These are phyloP conservation scores for Nipponia nippon DNA, from an alignment of 2,113 vertebrate genomes.

Conservation along the genomic window DNA sequence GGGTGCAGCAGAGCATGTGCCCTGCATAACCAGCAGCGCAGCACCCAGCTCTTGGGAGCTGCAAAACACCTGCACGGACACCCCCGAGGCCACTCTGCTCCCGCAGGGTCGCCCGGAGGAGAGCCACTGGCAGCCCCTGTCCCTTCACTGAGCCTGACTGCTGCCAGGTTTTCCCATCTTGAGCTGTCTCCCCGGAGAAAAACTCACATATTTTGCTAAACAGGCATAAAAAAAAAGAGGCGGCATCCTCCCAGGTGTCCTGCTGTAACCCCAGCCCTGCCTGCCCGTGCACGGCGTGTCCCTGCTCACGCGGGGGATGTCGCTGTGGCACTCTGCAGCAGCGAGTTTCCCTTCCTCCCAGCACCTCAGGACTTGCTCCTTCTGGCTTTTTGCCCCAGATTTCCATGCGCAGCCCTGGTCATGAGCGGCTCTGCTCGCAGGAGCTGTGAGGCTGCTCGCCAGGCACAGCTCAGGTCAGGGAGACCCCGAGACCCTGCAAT, in stretches of 20 bases:
- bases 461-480: not conserved
- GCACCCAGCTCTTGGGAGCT: not conserved
- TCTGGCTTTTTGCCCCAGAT: not conserved
- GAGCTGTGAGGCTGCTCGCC: not conserved
- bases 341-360: not conserved
- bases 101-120: accelerated
- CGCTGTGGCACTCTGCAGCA: not conserved
- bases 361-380: accelerated
- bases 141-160: not conserved
- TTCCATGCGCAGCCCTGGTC: not conserved
- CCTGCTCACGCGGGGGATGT: not conserved
- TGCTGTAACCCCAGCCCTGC: not conserved
- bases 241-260: not conserved
- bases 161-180: not conserved
- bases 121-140: not conserved
- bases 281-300: not conserved
- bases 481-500: not conserved
- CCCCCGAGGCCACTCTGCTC: not conserved
- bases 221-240: not conserved
- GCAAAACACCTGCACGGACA: not conserved
- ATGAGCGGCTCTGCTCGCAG: accelerated
- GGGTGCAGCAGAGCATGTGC: not conserved
- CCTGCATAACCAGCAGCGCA: not conserved
- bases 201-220: not conserved
- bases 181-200: not conserved